These are phyloP conservation scores for Tetropium fuscum DNA, from an alignment of 2,888 invertebrate species.

Conservation along the genomic window DNA sequence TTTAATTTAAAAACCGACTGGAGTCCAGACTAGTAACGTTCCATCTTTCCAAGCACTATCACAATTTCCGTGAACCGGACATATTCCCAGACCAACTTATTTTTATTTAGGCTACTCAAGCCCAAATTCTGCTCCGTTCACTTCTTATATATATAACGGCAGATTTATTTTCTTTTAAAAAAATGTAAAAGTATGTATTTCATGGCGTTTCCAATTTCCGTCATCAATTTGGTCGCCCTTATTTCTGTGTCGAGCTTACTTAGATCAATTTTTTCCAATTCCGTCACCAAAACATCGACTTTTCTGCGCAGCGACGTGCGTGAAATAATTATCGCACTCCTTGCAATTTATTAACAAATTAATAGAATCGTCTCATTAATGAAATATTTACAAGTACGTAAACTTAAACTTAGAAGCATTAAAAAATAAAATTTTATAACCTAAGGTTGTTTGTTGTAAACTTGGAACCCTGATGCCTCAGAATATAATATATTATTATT, in stretches of 20 bases:
- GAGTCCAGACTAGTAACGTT: conserved; percentile 5
- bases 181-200: conserved; percentile 15
- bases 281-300: conserved; percentile 23
- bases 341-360: conserved; percentile 26
- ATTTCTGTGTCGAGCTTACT: conserved; percentile 4
- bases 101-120: no score
- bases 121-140: no score
- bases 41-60: not conserved
- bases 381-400: conserved; percentile 44
- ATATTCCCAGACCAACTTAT: no score
- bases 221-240: not conserved
- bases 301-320: conserved; percentile 7
- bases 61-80: no score
- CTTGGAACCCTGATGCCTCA: conserved; percentile 59
- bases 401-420: conserved; percentile 47
- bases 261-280: conserved; percentile 11
- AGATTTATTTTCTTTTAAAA: no score
- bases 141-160: no score
- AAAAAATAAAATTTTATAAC: conserved; percentile 44
- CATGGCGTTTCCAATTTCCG: not conserved
- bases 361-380: conserved; percentile 27
- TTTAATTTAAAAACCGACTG: not conserved
- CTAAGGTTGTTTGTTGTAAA: conserved; percentile 42
- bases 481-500: no score
- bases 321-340: conserved; percentile 17